Base-by-base conservation (phyloP, 2,888 invertebrate genomes). In the Branchipolynoe longqiensis region DNA sequence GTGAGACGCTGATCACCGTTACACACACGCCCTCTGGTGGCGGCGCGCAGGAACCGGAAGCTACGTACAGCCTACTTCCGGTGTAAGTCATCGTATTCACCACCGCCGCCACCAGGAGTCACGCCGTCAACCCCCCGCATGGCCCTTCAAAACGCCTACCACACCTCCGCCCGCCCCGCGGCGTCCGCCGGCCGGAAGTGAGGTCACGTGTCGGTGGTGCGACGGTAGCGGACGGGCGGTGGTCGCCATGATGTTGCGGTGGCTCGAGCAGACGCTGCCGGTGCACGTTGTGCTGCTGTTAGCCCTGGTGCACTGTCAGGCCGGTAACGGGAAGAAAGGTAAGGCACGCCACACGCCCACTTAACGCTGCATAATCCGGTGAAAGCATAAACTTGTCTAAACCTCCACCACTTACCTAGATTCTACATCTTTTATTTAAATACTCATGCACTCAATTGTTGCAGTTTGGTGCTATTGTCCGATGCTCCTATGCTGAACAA, bases 271-370 rank as follows among this genome's bases (percentile, higher is more conserved):
- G 69, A 36, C 69, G 69, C 36, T 69, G 69, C 12, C 36, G 33
- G 33, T 38, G 1, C 69, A 25, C 14, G 36, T 69, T 3, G 6
- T 69, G 36, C 69, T 69, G 69, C 69, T 69, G 22, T 22, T 69
- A 38, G 69, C 69, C 22, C 38, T 69, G 69, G 38, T 69, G 38
- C 36, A 69, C 25, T 69, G 69, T 69, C 69, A 69, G 36, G n/a
- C 69, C 33, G 31, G 31, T 6, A 25, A 25, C 18, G 69, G 69
- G 2, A 69, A 69, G 69, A 69, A 69, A 69, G 62, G 62, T 62
- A 62, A 62, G 62, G 12, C 8, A 8, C 18, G 8, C 48, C 18
- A 18, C 48, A 48, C 18, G 48, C 48, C 48, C 8, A n/a, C n/a
- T n/a, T n/a, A n/a, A n/a, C n/a, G n/a, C n/a, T n/a, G n/a, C n/a